Evolutionary conservation across 2,113 vertebrate genomes (phyloP).

Genomic region (Picathartes gymnocephalus): DNA sequence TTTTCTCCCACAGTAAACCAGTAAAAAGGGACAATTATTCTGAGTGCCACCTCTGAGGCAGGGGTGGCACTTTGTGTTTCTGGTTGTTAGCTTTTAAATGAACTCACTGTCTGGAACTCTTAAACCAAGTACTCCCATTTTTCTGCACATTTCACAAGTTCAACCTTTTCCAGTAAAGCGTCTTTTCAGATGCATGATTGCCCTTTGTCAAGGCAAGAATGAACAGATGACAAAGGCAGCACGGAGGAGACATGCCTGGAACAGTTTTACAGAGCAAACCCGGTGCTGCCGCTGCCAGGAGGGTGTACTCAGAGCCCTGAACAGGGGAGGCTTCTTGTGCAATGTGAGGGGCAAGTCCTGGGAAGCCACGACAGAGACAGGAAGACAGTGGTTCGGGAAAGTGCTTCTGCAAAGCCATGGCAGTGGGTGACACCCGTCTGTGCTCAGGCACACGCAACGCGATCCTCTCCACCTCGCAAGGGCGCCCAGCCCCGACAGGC

Average conservation of each 20-base stretch:
- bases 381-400: background rate
- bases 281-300: background rate
- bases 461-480: background rate
- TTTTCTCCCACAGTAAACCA: slow-evolving; percentile 24
- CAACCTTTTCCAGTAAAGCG: background rate
- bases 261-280: background rate
- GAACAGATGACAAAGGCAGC: slow-evolving; percentile 43
- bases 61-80: background rate
- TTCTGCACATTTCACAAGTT: slow-evolving; percentile 23
- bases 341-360: background rate
- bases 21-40: background rate
- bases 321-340: background rate
- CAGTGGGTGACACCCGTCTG: background rate
- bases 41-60: too few relatives aligned
- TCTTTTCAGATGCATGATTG: slow-evolving; percentile 2
- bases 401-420: background rate
- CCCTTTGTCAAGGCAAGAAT: slow-evolving; percentile 46
- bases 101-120: slow-evolving; percentile 12
- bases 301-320: background rate
- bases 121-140: slow-evolving; percentile 4
- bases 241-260: background rate
- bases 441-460: accelerated
- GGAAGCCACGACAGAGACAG: background rate
- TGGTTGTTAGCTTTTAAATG: background rate
- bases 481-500: background rate